Base-by-base conservation (phyloP, 2,888 invertebrate genomes). In the Meiosimyza platycephala region DNA sequence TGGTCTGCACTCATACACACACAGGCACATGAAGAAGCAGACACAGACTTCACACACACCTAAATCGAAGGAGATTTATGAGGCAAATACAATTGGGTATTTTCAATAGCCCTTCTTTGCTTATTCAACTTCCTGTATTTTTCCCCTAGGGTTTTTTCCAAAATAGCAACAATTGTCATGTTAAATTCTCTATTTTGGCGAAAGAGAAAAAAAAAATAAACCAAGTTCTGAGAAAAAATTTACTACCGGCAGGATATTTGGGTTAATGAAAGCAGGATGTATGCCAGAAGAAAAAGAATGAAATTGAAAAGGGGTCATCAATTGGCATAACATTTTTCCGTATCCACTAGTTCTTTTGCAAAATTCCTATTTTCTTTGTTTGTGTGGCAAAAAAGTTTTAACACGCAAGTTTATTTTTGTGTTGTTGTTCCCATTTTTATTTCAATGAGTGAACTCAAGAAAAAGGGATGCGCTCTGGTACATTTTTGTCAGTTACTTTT, bases 251-350 rank as follows among this genome's bases (percentile, higher is more conserved):
- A 16, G 54, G n/a, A 54, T 54, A 54, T 54, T 40, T 40, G 40
- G 40, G 40, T 55, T 55, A 18, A 65, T 65, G 65, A 22, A 65
- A 65, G 52, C 51, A 51, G 50, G 18, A 65, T 51, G 48, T 52
- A 51, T 18, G 60, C 33, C 60, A 18, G 33, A 22, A 28, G 18
- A 50, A 65, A 65, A 52, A 33, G 16, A 9, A 9, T 51, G 15
- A 65, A 65, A 52, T 65, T 65, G 65, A 50, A 65, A 65, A 65
- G 51, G 65, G 65, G 65, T 65, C 52, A 40, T 18, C 55, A 55
- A 55, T 55, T 55, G 55, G 55, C 55, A 55, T 22, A 55, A 55
- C 48, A 64, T 9, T 59, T 59, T n/a, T 28, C 4, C 16, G 22
- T 22, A 33, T 47, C 15, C 40, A 62, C 40, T 7, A 33, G 12